Base-by-base conservation (phyloP, 2,113 vertebrate genomes). In the Callaeas wilsoni region DNA sequence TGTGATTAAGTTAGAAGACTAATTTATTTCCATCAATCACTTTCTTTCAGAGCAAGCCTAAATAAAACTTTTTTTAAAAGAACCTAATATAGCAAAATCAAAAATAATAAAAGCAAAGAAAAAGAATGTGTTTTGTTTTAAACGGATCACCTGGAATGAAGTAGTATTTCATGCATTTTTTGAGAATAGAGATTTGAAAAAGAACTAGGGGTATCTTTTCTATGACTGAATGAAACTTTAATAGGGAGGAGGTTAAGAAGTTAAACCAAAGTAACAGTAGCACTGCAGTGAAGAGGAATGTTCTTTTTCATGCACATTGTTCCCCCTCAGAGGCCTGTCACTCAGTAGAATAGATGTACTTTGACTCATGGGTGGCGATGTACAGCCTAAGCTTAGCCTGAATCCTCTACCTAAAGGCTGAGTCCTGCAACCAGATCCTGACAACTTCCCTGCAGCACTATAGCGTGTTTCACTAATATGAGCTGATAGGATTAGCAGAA, bases 181-280 rank as follows among this genome's bases (percentile, higher is more conserved):
- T 81, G 62, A 67, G 35, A 60, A 57, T 3, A 57, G 47, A 87
- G 68, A 78, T 59, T 90, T 92, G 90, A 88, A 92, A 96, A 93
- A 68, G 50, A 89, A 32, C 62, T 95, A 85, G 18, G 19, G 37
- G 90, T 92, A 82, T 44, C 37, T 76, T 73, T 88, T 94, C 91
- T 79, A 84, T 78, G 39, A 68, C 68, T 87, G 78, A 94, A 89
- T 71, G 79, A 96, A 94, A 83, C 91, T 90, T 92, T 89, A 83
- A 86, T 96, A 97, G 94, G 82, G 95, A 98, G 59, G 68, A 74
- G 96, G 97, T 98, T 98, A 98, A 98, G 97, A 97, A 98, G 97
- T 98, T 98, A 98, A 98, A 97, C 91, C 97, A 19, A 90, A 80
- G 64, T 30, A 93, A 98, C 97, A 98, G 97, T 92, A 90, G 90